Evolutionary conservation across 2,888 invertebrate species (phyloP), one percentile per base, ranked within the genome.

Genomic region (Hydroisotoma schaefferi): DNA sequence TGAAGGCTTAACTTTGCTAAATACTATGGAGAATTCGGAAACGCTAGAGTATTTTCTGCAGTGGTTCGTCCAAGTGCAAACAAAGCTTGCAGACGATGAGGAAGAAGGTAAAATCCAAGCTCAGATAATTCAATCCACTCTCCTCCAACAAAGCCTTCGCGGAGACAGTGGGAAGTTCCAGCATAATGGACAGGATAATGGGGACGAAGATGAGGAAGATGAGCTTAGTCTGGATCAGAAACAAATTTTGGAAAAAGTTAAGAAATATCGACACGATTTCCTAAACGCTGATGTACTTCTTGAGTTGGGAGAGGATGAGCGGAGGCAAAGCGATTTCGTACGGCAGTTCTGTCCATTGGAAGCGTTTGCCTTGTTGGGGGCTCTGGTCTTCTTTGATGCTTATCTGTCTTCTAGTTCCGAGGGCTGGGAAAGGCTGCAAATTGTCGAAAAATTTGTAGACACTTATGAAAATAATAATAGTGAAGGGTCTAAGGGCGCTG

Each of bases 171-270:
- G n/a, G n/a, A n/a, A n/a, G n/a, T n/a, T n/a, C n/a, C n/a, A n/a
- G n/a, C n/a, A n/a, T n/a, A n/a, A n/a, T n/a, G n/a, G n/a, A 23
- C 3, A 23, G 28, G 49, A 49, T 18, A 22, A 29, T 25, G 23
- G 26, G 3, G 52, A 52, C 22, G 52, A 52, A 33, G 38, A 52
- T 52, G 52, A 37, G 3, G 37, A 52, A 5, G 49, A 49, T 25
- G 49, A 26, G 25, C 23, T 47, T 6, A 6, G 23, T 26, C 18
- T 52, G 8, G 26, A 18, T 52, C 23, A 4, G 37, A 52, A 52
- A 52, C 18, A 22, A 22, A 33, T 8, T 10, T 2, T 52, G 4
- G 52, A 52, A 33, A 18, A 20, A 22, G 37, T 52, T 12, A 52
- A 52, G n/a, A 52, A 52, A 22, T 52, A 33, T 27, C 22, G 33